Percentiles rank a stretch among this genome's conserved stretches.
These are phyloP conservation scores for Coenobita brevimanus DNA, from an alignment of 1,140 invertebrate genomes.

Conservation along the genomic window DNA sequence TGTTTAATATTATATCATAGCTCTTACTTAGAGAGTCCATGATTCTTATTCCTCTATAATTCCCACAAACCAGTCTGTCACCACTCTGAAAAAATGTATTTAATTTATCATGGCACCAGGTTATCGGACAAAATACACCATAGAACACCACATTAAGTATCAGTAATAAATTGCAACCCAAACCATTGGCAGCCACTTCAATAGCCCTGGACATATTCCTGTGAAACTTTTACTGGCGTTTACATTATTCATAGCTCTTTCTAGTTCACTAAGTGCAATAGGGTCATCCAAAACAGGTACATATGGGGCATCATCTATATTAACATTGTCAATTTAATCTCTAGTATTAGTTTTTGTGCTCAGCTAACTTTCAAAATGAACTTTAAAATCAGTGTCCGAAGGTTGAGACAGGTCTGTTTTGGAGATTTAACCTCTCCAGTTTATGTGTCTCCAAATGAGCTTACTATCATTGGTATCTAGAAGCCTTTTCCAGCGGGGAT, in stretches of 20 bases:
- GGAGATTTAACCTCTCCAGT: conserved; percentile 15
- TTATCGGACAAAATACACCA: no score
- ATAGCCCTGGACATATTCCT: conserved; percentile 1
- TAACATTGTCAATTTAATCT: not conserved
- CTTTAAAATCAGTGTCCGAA: not conserved
- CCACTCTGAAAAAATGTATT: no score
- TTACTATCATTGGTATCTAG: conserved; percentile 14
- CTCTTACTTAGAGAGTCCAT: no score
- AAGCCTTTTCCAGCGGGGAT: conserved; percentile 26
- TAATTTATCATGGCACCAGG: no score
- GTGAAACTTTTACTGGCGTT: conserved; percentile 4
- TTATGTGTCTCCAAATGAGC: conserved; percentile 2
- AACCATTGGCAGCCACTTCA: not conserved
- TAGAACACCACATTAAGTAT: no score
- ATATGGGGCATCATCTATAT: conserved; percentile 14
- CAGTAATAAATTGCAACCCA: no score
- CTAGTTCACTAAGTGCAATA: not conserved
- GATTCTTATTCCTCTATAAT: no score
- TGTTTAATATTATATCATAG: no score
- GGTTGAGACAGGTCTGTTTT: not conserved
- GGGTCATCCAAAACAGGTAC: conserved; percentile 9
- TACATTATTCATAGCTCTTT: not conserved
- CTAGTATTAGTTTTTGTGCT: not conserved
- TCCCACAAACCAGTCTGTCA: no score
- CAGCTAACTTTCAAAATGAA: conserved; percentile 16